Conservation (phyloP, 2,888 invertebrate genomes). For the Sinelater perroti region DNA sequence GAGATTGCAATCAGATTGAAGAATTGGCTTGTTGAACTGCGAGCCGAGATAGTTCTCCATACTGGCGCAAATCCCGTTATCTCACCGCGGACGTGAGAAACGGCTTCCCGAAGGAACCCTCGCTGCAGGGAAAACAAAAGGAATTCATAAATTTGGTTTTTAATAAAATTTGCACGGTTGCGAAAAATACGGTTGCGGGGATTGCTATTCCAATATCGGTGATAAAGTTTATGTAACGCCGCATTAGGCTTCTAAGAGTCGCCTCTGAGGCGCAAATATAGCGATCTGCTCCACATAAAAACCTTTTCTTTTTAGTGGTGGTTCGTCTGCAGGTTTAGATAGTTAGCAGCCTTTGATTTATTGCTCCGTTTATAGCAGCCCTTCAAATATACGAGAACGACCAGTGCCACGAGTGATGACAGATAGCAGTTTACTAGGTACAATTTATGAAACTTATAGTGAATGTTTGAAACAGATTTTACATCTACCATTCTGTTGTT, state of each 20-base stretch:
- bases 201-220: slow-evolving; percentile 27
- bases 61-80: slow-evolving; percentile 39
- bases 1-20: slow-evolving; percentile 36
- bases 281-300: not conserved
- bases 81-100: slow-evolving; percentile 38
- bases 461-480: too few species aligned
- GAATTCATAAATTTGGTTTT: slow-evolving; percentile 41
- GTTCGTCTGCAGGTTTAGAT: not conserved
- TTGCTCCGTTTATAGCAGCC: not conserved
- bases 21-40: slow-evolving; percentile 42
- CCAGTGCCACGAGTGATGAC: too few species aligned
- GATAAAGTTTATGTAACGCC: slow-evolving; percentile 23
- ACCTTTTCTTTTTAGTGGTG: not conserved
- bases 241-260: slow-evolving; percentile 8
- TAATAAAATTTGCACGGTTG: slow-evolving; percentile 36
- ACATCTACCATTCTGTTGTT: too few species aligned
- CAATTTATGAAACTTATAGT: too few species aligned
- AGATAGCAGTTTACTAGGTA: too few species aligned
- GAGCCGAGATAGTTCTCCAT: slow-evolving; percentile 34
- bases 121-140: slow-evolving; percentile 38
- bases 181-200: slow-evolving; percentile 24
- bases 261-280: slow-evolving; percentile 12
- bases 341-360: not conserved
- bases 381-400: too few species aligned
- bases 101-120: slow-evolving; percentile 32